Conservation (phyloP, 2,888 invertebrate genomes). For the Agonum fuliginosum region DNA sequence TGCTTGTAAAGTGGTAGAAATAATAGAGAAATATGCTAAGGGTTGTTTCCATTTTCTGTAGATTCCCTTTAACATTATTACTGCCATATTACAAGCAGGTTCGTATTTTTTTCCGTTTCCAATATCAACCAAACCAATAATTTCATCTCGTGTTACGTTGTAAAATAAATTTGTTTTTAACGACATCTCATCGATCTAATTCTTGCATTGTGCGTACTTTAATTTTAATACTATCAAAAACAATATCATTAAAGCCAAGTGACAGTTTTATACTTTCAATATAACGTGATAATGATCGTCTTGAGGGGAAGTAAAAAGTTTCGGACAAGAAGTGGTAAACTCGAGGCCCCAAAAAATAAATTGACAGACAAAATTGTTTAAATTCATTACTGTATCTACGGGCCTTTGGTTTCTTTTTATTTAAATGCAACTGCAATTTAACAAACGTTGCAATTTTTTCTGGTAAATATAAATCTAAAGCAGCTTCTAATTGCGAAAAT, state of each 20-base stretch:
- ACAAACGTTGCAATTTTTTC: too few relatives aligned
- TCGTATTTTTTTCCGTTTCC: not conserved
- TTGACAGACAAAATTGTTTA: too few relatives aligned
- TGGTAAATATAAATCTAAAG: too few relatives aligned
- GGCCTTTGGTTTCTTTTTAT: too few relatives aligned
- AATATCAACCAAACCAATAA: not conserved
- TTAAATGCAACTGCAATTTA: too few relatives aligned
- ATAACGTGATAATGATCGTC: not conserved
- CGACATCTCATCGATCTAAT: constrained; percentile 1
- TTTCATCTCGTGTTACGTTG: not conserved
- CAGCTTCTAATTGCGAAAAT: too few relatives aligned
- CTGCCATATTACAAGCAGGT: not conserved
- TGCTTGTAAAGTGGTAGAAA: not conserved
- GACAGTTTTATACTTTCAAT: not conserved
- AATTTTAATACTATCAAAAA: not conserved
- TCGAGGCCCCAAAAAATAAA: not conserved
- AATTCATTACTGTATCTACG: too few relatives aligned
- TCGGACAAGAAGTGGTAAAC: not conserved
- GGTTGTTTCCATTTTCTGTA: constrained; percentile 3
- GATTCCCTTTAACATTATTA: not conserved
- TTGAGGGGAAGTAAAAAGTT: not conserved
- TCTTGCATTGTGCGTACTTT: not conserved
- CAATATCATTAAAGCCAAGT: not conserved
- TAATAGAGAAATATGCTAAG: not conserved
- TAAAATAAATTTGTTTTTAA: constrained; percentile 27